phyloP scores from a whole-genome alignment of 1,140 invertebrate genomes.

The Nomia melanderi region DNA sequence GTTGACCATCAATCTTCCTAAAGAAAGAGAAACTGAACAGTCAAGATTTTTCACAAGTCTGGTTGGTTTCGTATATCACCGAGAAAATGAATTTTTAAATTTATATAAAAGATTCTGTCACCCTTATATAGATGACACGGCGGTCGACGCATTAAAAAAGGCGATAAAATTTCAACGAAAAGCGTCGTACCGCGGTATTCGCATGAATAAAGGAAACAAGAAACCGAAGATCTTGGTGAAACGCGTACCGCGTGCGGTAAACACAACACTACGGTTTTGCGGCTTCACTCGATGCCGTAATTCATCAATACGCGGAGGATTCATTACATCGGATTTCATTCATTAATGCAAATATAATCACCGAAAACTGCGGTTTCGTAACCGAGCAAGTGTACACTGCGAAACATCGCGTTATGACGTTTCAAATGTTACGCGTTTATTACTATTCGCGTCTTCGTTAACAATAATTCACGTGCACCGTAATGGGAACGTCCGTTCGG shows the following conservation, averaged over 20 bases:
- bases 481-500: too few species aligned
- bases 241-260: conserved; percentile 4
- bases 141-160: too few species aligned
- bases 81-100: too few species aligned
- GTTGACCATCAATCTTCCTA: too few species aligned
- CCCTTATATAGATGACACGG: too few species aligned
- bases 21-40: too few species aligned
- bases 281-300: conserved; percentile 40
- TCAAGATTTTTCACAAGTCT: too few species aligned
- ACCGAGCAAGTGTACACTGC: conserved; percentile 29
- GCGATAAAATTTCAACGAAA: background rate
- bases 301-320: conserved; percentile 28
- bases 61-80: too few species aligned
- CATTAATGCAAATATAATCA: conserved; percentile 42
- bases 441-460: conserved; percentile 43
- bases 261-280: conserved; percentile 1
- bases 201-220: background rate
- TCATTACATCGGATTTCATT: conserved; percentile 32
- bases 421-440: conserved; percentile 36
- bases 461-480: background rate
- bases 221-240: background rate
- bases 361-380: conserved; percentile 39
- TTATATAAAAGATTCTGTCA: too few species aligned
- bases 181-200: background rate
- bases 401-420: conserved; percentile 45